A percentile compares a stretch with the other conserved stretches of the same genome.
These are phyloP conservation scores for Carlito syrichta DNA, from an alignment of 2,113 vertebrate species.

Conservation along the genomic window DNA sequence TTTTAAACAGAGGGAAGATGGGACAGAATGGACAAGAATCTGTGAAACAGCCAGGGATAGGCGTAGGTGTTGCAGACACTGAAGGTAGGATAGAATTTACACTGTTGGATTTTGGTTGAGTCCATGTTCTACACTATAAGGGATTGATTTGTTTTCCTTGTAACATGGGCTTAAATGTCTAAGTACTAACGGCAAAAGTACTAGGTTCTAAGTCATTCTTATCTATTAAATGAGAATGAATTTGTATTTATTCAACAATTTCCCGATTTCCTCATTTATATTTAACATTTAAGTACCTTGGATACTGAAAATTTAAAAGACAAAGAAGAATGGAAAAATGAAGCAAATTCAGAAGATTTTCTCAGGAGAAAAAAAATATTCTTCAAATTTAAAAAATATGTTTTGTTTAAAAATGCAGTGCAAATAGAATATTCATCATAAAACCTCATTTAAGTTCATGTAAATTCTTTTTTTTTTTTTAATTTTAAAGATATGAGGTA, in stretches of 20 bases:
- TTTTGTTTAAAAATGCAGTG: not conserved
- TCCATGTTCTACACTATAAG: not conserved
- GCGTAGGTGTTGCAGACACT: constrained; percentile 85
- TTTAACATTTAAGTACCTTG: not conserved
- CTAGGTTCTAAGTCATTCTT: not conserved
- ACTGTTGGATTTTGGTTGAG: not conserved
- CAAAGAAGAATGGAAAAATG: not conserved
- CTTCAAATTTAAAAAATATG: not conserved
- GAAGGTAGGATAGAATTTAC: constrained; percentile 88
- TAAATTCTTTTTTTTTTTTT: too few relatives aligned
- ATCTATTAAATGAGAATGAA: not conserved
- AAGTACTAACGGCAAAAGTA: not conserved
- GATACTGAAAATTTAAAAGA: not conserved
- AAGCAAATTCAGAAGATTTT: not conserved
- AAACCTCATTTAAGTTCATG: not conserved
- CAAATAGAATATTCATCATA: not conserved
- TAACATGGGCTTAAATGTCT: not conserved
- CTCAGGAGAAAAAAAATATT: not conserved
- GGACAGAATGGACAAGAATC: constrained; percentile 90
- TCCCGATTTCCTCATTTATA: not conserved
- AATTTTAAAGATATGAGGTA: too few relatives aligned
- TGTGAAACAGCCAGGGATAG: constrained; percentile 84
- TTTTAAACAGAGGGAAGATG: constrained; percentile 89
- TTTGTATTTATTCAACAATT: not conserved
- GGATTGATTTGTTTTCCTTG: not conserved